These are phyloP conservation scores for Arrhopalites spinosus DNA, from an alignment of 2,888 invertebrate genomes.

Conservation along the genomic window DNA sequence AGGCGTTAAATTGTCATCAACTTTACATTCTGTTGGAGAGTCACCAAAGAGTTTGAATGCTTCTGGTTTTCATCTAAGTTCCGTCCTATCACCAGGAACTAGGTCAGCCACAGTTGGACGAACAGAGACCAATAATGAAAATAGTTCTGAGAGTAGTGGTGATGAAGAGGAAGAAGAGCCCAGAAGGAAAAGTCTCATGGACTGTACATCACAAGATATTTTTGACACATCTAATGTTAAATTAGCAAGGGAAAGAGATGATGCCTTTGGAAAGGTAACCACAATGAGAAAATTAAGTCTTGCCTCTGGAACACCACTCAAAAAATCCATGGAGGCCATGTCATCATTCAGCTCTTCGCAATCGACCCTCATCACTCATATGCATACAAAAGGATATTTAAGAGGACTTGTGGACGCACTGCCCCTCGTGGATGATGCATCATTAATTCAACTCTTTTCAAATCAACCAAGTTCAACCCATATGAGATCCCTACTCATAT, in stretches of 20 bases:
- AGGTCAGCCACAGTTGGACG: background rate
- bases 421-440: conserved; percentile 45
- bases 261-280: conserved; percentile 17
- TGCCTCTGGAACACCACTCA: background rate
- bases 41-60: conserved; percentile 2
- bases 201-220: conserved; percentile 35
- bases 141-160: conserved; percentile 27
- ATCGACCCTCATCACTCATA: conserved; percentile 31
- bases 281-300: conserved; percentile 24
- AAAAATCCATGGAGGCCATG: conserved; percentile 23
- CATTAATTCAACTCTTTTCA: conserved; percentile 48
- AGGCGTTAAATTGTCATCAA: conserved; percentile 1
- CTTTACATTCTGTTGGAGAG: conserved; percentile 10
- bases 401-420: conserved; percentile 48
- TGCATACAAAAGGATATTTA: conserved; percentile 52
- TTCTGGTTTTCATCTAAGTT: conserved; percentile 8
- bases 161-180: conserved; percentile 29
- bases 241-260: conserved; percentile 9
- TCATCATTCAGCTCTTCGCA: conserved; percentile 24
- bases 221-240: conserved; percentile 16
- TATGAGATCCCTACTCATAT: conserved; percentile 50
- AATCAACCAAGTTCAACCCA: conserved; percentile 35
- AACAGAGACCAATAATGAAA: conserved; percentile 20
- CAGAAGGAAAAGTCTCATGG: conserved; percentile 26
- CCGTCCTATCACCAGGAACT: background rate